Conservation (phyloP, 2,797 vertebrate genomes). For the Scolopax rusticola region DNA sequence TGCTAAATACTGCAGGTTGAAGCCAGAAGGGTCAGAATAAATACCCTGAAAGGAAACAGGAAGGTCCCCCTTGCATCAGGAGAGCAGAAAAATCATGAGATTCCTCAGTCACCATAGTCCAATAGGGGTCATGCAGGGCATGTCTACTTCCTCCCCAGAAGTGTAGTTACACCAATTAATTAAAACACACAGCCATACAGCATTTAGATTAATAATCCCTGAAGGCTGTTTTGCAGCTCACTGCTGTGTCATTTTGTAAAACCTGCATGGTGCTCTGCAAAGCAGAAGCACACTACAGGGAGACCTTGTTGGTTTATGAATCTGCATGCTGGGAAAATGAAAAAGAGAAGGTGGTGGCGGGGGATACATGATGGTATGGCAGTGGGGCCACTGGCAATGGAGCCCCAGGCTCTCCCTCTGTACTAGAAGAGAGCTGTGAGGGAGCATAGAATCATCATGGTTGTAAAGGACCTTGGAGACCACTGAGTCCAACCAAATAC, state of each 20-base stretch:
- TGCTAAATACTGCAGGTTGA: not conserved
- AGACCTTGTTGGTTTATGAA: rapidly evolving
- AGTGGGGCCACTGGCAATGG: not conserved
- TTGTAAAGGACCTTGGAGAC: no score
- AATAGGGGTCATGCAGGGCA: not conserved
- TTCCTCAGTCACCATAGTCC: not conserved
- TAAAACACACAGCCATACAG: not conserved
- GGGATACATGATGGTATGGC: rapidly evolving
- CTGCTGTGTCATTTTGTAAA: not conserved
- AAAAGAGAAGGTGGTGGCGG: not conserved
- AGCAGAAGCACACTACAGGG: not conserved
- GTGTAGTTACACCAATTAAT: not conserved
- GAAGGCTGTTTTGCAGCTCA: not conserved
- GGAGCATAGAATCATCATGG: not conserved
- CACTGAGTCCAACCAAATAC: no score
- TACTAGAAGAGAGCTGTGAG: no score
- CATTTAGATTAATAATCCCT: not conserved
- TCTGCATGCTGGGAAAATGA: not conserved
- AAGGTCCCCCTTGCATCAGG: not conserved
- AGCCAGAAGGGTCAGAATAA: not conserved
- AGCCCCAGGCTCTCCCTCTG: no score
- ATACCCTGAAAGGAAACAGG: not conserved
- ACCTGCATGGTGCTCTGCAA: not conserved
- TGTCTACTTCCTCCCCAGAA: rapidly evolving
- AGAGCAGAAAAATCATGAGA: not conserved